A percentile compares a stretch with the other conserved stretches of the same genome.
phyloP scores from a whole-genome alignment of 2,888 invertebrate species.

The Macrophya annulata region DNA sequence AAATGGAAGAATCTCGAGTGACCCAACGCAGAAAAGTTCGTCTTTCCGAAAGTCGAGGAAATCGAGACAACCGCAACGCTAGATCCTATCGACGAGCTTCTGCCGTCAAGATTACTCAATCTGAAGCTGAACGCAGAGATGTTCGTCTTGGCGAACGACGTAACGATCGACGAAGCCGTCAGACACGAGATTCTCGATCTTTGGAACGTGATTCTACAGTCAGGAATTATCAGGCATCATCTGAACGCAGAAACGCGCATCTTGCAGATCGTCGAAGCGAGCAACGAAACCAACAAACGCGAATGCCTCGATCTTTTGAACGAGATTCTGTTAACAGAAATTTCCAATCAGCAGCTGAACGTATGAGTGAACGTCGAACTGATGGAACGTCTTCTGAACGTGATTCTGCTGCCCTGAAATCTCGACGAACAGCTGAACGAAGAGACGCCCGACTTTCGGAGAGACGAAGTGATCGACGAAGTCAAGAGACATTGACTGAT shows the following conservation, averaged over 20 bases:
- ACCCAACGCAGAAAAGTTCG: neutral
- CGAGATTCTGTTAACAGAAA: slow-evolving; percentile 19
- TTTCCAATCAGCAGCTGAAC: slow-evolving; percentile 34
- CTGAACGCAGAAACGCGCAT: slow-evolving; percentile 23
- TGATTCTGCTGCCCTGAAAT: slow-evolving; percentile 15
- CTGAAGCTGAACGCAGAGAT: slow-evolving; percentile 22
- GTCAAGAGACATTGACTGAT: neutral
- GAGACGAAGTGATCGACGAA: slow-evolving; percentile 27
- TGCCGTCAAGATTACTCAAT: slow-evolving; percentile 1
- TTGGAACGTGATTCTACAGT: slow-evolving; percentile 11
- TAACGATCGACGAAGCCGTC: neutral
- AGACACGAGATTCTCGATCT: slow-evolving; percentile 22
- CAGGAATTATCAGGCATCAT: neutral
- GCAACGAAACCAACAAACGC: slow-evolving; percentile 22
- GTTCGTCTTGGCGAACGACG: neutral
- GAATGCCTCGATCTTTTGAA: neutral
- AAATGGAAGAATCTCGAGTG: slow-evolving; percentile 10
- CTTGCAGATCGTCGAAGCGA: slow-evolving; percentile 25
- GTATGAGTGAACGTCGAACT: slow-evolving; percentile 52
- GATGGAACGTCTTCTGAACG: slow-evolving; percentile 25
- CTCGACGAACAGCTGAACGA: slow-evolving; percentile 27
- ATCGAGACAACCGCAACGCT: slow-evolving; percentile 23
- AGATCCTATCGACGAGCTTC: slow-evolving; percentile 22
- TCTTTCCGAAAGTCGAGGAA: neutral
- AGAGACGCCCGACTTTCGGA: slow-evolving; percentile 28